A percentile compares a stretch with the other conserved stretches of the same genome.
These are phyloP conservation scores for Clinocottus analis DNA, from an alignment of 2,113 vertebrate genomes.

Conservation along the genomic window DNA sequence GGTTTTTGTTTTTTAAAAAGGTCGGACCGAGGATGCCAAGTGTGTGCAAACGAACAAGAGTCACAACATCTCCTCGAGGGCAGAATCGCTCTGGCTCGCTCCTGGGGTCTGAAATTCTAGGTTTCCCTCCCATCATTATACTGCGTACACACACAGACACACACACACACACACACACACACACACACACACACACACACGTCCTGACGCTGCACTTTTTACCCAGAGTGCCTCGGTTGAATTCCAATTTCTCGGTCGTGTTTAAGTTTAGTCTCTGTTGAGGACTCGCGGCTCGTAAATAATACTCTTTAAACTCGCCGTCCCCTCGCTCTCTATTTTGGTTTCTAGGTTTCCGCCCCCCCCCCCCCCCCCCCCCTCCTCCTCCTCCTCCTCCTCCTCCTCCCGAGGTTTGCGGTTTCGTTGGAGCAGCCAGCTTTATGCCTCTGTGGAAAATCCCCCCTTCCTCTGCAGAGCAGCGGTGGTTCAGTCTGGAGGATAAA, in stretches of 20 bases:
- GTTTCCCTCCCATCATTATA: conserved; percentile 61
- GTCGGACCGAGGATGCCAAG: conserved; percentile 21
- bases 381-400: neutral
- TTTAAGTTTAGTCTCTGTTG: conserved; percentile 63
- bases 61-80: conserved; percentile 5
- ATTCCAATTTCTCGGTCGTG: conserved; percentile 49
- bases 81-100: conserved; percentile 24
- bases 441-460: conserved; percentile 63
- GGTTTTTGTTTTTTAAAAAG: conserved; percentile 12
- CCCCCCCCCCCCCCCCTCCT: neutral
- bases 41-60: conserved; percentile 5
- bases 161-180: neutral
- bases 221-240: conserved; percentile 50
- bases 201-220: conserved; percentile 56
- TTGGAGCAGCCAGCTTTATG: conserved; percentile 35
- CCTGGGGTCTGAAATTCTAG: conserved; percentile 58
- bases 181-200: conserved; percentile 25
- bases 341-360: conserved; percentile 42
- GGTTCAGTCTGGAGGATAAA: conserved; percentile 61
- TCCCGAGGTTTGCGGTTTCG: conserved; percentile 40
- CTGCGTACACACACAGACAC: neutral
- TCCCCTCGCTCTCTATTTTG: conserved; percentile 37
- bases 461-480: conserved; percentile 10
- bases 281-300: conserved; percentile 49
- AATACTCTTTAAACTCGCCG: conserved; percentile 43